These are phyloP conservation scores for Gymnothorax reevesii DNA, from an alignment of 2,797 vertebrate genomes.

Conservation along the genomic window DNA sequence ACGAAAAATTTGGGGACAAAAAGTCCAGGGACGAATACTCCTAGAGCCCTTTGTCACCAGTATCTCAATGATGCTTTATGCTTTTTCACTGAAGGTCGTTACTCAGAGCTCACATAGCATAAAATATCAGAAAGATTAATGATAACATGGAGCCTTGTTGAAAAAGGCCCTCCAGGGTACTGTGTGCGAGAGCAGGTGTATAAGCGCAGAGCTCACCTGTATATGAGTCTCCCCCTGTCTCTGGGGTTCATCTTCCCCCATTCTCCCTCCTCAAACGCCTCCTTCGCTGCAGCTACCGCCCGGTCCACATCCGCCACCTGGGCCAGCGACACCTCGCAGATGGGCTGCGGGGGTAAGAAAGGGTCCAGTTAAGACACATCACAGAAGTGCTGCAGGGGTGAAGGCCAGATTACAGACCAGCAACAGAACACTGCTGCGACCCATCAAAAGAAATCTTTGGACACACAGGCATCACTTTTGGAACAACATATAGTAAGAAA, in stretches of 20 bases:
- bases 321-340: constrained; percentile 84
- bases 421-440: no score
- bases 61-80: neutral
- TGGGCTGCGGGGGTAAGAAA: constrained; percentile 61
- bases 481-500: neutral
- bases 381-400: no score
- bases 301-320: constrained; percentile 80
- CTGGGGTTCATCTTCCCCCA: constrained; percentile 87
- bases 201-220: constrained; percentile 68
- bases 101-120: neutral
- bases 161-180: neutral
- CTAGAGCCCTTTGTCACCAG: no score
- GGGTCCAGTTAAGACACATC: neutral
- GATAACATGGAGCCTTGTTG: no score
- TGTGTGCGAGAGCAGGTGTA: neutral
- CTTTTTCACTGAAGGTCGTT: neutral
- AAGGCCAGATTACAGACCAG: no score
- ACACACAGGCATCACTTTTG: neutral
- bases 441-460: neutral
- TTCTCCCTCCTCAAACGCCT: constrained; percentile 82
- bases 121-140: neutral
- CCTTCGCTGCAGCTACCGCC: constrained; percentile 82
- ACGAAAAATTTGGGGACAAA: no score
- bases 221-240: constrained; percentile 80
- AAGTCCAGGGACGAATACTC: no score